Conservation (phyloP, 2,888 invertebrate species). For the Dryobota labecula region DNA sequence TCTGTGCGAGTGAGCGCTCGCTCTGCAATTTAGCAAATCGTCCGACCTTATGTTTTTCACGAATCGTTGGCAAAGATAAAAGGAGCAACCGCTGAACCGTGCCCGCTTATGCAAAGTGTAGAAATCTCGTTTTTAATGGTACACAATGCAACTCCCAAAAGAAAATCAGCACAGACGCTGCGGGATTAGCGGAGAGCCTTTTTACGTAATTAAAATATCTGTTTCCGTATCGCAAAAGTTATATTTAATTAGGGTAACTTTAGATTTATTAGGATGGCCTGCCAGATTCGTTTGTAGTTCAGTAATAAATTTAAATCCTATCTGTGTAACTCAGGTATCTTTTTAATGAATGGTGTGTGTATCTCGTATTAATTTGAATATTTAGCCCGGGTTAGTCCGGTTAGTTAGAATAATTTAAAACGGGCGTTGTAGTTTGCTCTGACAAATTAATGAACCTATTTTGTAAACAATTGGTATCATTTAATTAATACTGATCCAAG, state of each 20-base stretch:
- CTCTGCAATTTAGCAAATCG: conserved; percentile 73
- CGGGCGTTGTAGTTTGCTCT: conserved; percentile 34
- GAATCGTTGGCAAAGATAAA: conserved; percentile 72
- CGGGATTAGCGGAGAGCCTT: conserved; percentile 39
- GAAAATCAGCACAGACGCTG: conserved; percentile 12
- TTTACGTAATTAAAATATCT: conserved; percentile 64
- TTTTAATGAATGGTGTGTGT: conserved; percentile 58
- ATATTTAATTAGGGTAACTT: conserved; percentile 52
- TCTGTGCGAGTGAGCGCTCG: conserved; percentile 59
- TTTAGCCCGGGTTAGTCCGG: conserved; percentile 28
- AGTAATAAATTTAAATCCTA: conserved; percentile 48
- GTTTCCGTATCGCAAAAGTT: conserved; percentile 47
- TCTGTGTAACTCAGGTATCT: conserved; percentile 48
- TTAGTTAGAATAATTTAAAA: conserved; percentile 60
- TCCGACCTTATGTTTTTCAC: conserved; percentile 70
- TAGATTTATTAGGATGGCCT: conserved; percentile 58
- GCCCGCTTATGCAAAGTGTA: conserved; percentile 58
- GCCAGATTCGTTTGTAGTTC: conserved; percentile 50
- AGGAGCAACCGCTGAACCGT: conserved; percentile 66
- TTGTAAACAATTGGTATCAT: conserved; percentile 42
- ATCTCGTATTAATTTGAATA: conserved; percentile 57
- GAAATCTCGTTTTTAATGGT: conserved; percentile 55
- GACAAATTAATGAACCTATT: conserved; percentile 55
- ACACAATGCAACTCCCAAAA: conserved; percentile 40
- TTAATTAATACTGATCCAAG: conserved; percentile 42